Conservation (phyloP, 2,797 vertebrate genomes). For the Merluccius polli region DNA sequence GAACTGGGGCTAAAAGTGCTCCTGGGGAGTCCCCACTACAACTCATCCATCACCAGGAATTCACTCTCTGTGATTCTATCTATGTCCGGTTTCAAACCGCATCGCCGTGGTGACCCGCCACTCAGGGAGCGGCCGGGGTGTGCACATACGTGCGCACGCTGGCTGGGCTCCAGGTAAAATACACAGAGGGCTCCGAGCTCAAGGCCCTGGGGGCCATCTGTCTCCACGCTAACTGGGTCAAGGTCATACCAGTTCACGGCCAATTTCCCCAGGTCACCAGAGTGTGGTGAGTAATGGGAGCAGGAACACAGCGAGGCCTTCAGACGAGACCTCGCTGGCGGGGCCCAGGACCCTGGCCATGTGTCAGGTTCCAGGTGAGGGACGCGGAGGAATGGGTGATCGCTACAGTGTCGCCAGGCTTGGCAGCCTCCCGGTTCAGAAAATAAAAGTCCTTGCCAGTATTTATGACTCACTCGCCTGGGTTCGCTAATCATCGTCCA, state of each 20-base stretch:
- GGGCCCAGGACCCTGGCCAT: conserved; percentile 22
- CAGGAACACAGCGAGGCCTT: conserved; percentile 53
- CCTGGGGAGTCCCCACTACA: not conserved
- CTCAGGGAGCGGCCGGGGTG: conserved; percentile 4
- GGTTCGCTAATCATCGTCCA: not conserved
- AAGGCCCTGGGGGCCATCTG: conserved; percentile 53
- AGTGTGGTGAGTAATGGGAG: conserved; percentile 43
- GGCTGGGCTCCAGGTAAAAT: conserved; percentile 66
- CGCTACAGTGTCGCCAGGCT: not conserved
- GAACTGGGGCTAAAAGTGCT: not conserved
- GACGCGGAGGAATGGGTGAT: not conserved
- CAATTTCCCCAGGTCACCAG: conserved; percentile 61
- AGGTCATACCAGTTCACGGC: conserved; percentile 66
- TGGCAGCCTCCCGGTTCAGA: conserved; percentile 25
- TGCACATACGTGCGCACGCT: conserved; percentile 8
- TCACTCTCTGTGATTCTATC: not conserved
- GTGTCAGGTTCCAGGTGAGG: conserved; percentile 35
- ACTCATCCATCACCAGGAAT: not conserved
- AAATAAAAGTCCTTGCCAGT: not conserved
- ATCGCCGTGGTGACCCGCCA: not conserved
- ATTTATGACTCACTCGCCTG: conserved; percentile 1
- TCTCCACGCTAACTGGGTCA: conserved; percentile 61
- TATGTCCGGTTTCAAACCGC: not conserved
- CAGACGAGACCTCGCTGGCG: conserved; percentile 47
- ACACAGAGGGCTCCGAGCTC: conserved; percentile 30